Evolutionary conservation across 2,888 invertebrate genomes (phyloP), one percentile per base, ranked within the genome.

Genomic region (Theretra japonica): DNA sequence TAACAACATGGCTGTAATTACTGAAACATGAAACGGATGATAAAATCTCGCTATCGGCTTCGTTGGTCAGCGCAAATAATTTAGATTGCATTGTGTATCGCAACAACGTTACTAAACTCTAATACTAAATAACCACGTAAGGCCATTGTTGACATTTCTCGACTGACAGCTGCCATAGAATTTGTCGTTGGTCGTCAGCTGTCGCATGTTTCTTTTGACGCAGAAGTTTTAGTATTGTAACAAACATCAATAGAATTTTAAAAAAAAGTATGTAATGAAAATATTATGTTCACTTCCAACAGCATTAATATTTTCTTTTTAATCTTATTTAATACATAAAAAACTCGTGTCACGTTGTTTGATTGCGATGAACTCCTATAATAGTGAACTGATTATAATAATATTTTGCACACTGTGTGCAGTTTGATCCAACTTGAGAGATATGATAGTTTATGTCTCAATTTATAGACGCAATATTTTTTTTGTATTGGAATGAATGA

Each of bases 61-160:
- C 76, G 73, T 78, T 78, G 80, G 75, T 85, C 81, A 86, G 82
- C 83, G 80, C 73, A 80, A 85, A 86, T 79, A 82, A 84, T 87
- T 89, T 82, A 83, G 83, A 88, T 90, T 88, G 88, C 94, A 93
- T 94, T 77, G 84, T 92, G 76, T 85, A 86, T 85, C 83, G 84
- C 83, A 85, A 82, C 83, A 87, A 75, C 85, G 86, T 84, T 88
- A 84, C 80, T 77, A 86, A 88, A 86, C 83, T 80, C 92, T 83
- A 94, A 93, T 93, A 86, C 81, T 81, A 87, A 82, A 83, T 85
- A 86, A 86, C 90, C 94, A 94, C 94, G 94, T 94, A 92, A 87
- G 86, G 80, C 81, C 87, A 88, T 86, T 70, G 76, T 79, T 84
- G 82, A 80, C 81, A 81, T 74, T 71, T 79, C 76, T 74, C 78